phyloP scores from a whole-genome alignment of 2,888 invertebrate genomes.

The Phyllotreta cruciferae region DNA sequence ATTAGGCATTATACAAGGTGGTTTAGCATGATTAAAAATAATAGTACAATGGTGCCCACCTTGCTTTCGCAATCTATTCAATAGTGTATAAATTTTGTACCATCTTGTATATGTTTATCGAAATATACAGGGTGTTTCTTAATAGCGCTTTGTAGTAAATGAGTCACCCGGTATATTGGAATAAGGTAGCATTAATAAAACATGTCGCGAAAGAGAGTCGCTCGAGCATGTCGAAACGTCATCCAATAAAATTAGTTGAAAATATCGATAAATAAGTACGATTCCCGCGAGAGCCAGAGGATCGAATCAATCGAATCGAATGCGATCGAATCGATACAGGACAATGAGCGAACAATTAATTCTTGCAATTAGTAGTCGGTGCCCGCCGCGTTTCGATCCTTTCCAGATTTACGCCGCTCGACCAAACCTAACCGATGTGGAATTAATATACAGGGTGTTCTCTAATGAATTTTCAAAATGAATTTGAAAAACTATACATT shows the following conservation, averaged over 20 bases:
- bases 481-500: no score
- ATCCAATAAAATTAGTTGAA: constrained; percentile 45
- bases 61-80: no score
- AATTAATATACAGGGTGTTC: no score
- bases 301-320: constrained; percentile 13
- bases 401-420: constrained; percentile 55
- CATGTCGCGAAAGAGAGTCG: constrained; percentile 40
- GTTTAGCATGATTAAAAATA: no score
- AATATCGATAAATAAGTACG: constrained; percentile 42
- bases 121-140: no score
- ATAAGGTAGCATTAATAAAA: constrained; percentile 36
- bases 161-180: neutral
- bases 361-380: constrained; percentile 60
- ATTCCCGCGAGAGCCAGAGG: constrained; percentile 39
- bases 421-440: no score
- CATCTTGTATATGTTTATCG: no score
- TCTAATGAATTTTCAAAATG: no score
- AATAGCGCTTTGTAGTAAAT: no score
- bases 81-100: no score
- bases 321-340: constrained; percentile 26
- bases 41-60: no score
- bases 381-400: constrained; percentile 44
- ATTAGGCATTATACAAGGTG: no score
- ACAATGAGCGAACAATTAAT: constrained; percentile 57
- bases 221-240: constrained; percentile 36